Percentiles rank a stretch among this genome's conserved stretches.
These are phyloP conservation scores for Pseudomyrmex sp. DNA, from an alignment of 1,140 invertebrate genomes.

Conservation along the genomic window DNA sequence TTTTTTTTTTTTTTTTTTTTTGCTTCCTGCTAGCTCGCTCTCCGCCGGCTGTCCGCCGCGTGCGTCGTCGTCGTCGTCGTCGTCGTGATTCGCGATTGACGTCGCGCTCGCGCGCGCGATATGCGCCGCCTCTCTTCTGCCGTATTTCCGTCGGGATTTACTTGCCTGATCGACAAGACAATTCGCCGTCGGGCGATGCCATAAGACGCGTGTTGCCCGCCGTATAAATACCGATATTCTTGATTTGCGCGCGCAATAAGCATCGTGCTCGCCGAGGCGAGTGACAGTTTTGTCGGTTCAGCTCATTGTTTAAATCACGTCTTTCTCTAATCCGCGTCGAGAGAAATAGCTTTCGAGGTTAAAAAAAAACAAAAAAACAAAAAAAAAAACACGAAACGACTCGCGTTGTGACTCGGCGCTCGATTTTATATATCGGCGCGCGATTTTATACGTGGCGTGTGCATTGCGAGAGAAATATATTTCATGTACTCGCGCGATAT, in stretches of 20 bases:
- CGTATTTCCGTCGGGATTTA: slow-evolving; percentile 38
- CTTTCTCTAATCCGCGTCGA: slow-evolving; percentile 2
- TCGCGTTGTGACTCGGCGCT: not conserved
- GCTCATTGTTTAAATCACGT: slow-evolving; percentile 31
- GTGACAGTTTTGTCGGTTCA: slow-evolving; percentile 9
- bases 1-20: not conserved
- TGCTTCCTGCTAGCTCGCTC: not conserved
- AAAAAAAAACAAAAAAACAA: no score
- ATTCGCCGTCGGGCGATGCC: slow-evolving; percentile 42
- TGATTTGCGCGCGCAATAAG: not conserved
- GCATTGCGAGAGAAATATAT: not conserved
- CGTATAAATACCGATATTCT: not conserved
- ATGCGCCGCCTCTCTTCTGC: slow-evolving; percentile 21
- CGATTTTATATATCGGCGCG: no score
- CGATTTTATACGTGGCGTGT: slow-evolving; percentile 8
- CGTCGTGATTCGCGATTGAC: not conserved
- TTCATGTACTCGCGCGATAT: not conserved
- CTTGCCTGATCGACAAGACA: slow-evolving; percentile 42
- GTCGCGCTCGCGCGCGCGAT: slow-evolving; percentile 20
- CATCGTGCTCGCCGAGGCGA: slow-evolving; percentile 8
- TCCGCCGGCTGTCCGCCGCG: slow-evolving; percentile 4
- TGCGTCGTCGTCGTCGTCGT: slow-evolving; percentile 6
- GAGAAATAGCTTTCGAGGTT: not conserved
- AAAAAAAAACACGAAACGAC: slow-evolving; percentile 11
- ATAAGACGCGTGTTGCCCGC: not conserved